Percentiles rank a stretch among this genome's conserved stretches.
Conservation (phyloP, 2,888 invertebrate species). For the Dynastes grantii region DNA sequence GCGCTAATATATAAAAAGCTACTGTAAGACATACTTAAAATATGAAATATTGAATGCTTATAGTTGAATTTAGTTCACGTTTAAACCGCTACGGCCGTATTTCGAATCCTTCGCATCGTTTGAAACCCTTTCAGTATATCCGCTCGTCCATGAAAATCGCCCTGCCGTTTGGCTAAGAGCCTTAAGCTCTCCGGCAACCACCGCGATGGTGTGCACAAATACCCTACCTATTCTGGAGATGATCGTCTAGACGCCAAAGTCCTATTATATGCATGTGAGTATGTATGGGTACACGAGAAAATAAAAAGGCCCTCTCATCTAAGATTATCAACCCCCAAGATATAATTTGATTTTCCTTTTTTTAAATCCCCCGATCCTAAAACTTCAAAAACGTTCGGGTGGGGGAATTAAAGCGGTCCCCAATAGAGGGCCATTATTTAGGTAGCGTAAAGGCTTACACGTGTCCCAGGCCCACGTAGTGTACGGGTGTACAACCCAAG, state of each 20-base stretch:
- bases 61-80: slow-evolving; percentile 24
- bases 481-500: slow-evolving; percentile 12
- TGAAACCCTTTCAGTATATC: slow-evolving; percentile 29
- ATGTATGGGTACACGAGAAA: too few species aligned
- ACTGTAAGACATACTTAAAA: slow-evolving; percentile 1
- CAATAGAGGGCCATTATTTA: too few species aligned
- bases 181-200: slow-evolving; percentile 18
- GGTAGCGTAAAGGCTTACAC: neutral
- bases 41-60: slow-evolving; percentile 30
- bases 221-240: slow-evolving; percentile 32
- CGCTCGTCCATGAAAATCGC: slow-evolving; percentile 28
- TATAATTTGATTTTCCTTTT: too few species aligned
- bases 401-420: too few species aligned
- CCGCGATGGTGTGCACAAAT: slow-evolving; percentile 13
- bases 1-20: neutral
- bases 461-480: slow-evolving; percentile 1
- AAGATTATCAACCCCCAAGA: too few species aligned
- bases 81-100: slow-evolving; percentile 7
- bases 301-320: too few species aligned
- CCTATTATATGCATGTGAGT: slow-evolving; percentile 10
- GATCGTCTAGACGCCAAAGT: slow-evolving; percentile 33
- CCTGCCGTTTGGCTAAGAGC: slow-evolving; percentile 20
- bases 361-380: too few species aligned
- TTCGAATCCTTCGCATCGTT: slow-evolving; percentile 19
- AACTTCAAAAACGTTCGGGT: too few species aligned